These are phyloP conservation scores for Gulo gulo DNA, from an alignment of 2,113 vertebrate genomes.

Conservation along the genomic window DNA sequence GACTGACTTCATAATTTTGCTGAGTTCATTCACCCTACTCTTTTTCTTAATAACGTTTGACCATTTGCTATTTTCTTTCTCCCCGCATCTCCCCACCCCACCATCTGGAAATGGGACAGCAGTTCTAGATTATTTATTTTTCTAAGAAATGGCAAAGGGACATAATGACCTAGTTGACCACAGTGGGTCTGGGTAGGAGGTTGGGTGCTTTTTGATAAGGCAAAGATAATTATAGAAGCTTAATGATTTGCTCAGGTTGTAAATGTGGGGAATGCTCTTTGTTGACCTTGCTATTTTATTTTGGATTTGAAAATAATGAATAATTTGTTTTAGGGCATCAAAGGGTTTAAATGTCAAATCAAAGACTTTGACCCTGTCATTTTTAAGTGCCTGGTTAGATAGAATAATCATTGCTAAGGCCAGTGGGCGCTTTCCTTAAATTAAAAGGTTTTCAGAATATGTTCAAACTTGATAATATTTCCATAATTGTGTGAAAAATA, in stretches of 20 bases:
- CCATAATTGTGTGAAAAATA: slow-evolving; percentile 63
- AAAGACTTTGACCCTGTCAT: slow-evolving; percentile 70
- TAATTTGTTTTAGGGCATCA: slow-evolving; percentile 73
- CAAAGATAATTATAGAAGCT: slow-evolving; percentile 64
- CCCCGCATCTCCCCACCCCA: too few relatives aligned
- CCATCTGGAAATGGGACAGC: neutral
- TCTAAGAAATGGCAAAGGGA: slow-evolving; percentile 59
- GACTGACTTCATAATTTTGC: slow-evolving; percentile 7
- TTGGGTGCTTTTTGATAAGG: slow-evolving; percentile 50
- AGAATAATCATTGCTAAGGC: slow-evolving; percentile 65
- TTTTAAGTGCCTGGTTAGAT: slow-evolving; percentile 74
- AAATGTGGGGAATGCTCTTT: slow-evolving; percentile 50
- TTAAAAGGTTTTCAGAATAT: slow-evolving; percentile 70
- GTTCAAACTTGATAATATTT: slow-evolving; percentile 65
- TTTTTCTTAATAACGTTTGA: slow-evolving; percentile 38
- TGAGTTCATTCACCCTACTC: neutral
- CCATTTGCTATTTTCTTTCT: slow-evolving; percentile 24
- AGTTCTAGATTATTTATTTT: slow-evolving; percentile 50
- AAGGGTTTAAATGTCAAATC: slow-evolving; percentile 55
- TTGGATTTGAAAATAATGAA: slow-evolving; percentile 73
- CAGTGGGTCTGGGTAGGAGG: neutral
- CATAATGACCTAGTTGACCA: slow-evolving; percentile 18
- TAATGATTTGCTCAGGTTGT: slow-evolving; percentile 66
- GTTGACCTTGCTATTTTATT: slow-evolving; percentile 67
- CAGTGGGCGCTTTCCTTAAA: slow-evolving; percentile 61